Evolutionary conservation across 2,797 vertebrate species (phyloP), one percentile per base, ranked within the genome.

Genomic region (Picus viridis): DNA sequence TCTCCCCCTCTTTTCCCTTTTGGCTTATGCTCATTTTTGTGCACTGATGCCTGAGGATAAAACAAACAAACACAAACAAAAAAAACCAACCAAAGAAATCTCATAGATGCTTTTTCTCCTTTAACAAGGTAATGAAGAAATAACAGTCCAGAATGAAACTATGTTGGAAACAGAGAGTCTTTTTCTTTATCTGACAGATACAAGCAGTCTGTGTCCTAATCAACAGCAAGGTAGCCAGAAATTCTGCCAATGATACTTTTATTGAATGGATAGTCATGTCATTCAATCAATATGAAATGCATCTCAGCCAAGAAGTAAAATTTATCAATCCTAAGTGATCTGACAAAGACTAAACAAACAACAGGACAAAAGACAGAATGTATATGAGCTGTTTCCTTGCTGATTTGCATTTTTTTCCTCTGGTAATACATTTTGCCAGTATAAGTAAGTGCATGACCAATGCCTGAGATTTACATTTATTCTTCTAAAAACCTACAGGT

Each of bases 71-170:
- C 20, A 39, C 20, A 49, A 22, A 23, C 22, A 12, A 51, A 24
- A 23, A 23, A 22, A 22, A 11, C 16, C 15, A 56, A 56, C 7
- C 27, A 56, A 68, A 83, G 83, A 47, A 53, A 6, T 0, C 12
- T 79, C 49, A 61, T 11, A 54, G 71, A 83, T 79, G 45, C 11
- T 71, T 88, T 75, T 83, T 74, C 59, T 90, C 72, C 83, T 93
- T 92, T 86, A 96, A 81, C 64, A 75, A 85, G 45, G 70, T 92
- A 95, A 93, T 94, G 92, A 94, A 87, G 89, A 87, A 95, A 91
- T 92, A 94, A 90, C 80, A 94, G 69, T 32, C n/a, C 59, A 81
- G 26, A 36, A 78, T 67, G 47, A 86, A 95, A 49, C 36, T 87
- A 34, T 70, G 83, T 23, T 83, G 77, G 36, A 91, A 89, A 83